A percentile compares a stretch with the other conserved stretches of the same genome.
Conservation (phyloP, 2,888 invertebrate species). For the Eremobia ochroleuca region DNA sequence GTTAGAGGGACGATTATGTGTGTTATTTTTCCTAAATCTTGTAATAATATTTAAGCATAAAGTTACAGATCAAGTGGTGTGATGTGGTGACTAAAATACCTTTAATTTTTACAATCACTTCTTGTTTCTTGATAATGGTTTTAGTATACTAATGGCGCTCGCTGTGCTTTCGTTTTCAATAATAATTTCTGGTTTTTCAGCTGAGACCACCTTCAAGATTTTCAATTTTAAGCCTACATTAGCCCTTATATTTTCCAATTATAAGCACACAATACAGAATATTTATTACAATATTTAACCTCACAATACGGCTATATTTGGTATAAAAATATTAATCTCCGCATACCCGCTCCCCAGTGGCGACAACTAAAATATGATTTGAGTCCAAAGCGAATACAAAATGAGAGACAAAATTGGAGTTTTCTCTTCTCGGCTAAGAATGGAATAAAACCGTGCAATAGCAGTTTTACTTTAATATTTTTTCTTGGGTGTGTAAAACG, state of each 20-base stretch:
- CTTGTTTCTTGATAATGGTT: too few species aligned
- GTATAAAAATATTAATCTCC: constrained; percentile 66
- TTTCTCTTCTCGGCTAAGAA: constrained; percentile 76
- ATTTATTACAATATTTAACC: constrained; percentile 64
- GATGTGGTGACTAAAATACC: neutral
- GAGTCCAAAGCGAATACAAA: constrained; percentile 81
- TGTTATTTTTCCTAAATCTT: neutral
- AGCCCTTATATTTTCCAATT: constrained; percentile 13
- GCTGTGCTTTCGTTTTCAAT: neutral
- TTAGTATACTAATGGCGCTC: neutral
- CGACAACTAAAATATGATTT: constrained; percentile 82
- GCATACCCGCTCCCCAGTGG: constrained; percentile 59
- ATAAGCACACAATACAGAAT: constrained; percentile 34
- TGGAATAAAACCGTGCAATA: constrained; percentile 75
- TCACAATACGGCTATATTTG: constrained; percentile 52
- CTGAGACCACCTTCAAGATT: neutral
- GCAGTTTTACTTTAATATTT: constrained; percentile 77
- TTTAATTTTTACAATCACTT: neutral
- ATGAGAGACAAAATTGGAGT: constrained; percentile 82
- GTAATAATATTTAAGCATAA: neutral
- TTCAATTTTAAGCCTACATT: neutral
- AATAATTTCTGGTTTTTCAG: neutral
- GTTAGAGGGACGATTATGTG: neutral
- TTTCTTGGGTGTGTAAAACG: constrained; percentile 72
- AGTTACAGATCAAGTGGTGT: neutral